Evolutionary conservation across 2,113 vertebrate species (phyloP), one percentile per base, ranked within the genome.

Genomic region (Xiphophorus hellerii): DNA sequence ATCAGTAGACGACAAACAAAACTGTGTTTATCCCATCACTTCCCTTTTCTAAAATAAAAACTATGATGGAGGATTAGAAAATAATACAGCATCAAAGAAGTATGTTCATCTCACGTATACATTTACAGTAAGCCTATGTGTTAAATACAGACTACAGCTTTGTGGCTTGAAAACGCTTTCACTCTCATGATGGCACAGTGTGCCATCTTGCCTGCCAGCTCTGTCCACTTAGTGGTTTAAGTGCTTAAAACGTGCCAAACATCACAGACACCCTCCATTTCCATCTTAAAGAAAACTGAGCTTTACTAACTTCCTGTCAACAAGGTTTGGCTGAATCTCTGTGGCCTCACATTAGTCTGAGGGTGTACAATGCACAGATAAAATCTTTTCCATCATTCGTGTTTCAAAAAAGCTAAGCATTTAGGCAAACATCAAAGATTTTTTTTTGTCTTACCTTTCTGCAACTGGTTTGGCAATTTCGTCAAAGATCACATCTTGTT

Each of bases 401-500:
- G 20, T 51, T 17, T 30, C 7, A 2, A 37, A 31, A 71, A 42
- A 1, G n/a, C 11, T 2, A 14, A 5, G 28, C 1, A 30, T 25
- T 61, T 12, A 69, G 58, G 5, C 3, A 51, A 64, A 67, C 14
- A 17, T 10, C 35, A 3, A 37, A 12, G 9, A 20, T 12, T 22
- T 9, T 22, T 10, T 54, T 25, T 54, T 33, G 44, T 85, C 93
- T 74, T 95, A 99, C 98, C 96, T 97, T 93, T 99, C 97, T 71
- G 96, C 96, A 62, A 99, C 98, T 71, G 98, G 97, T 83, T 96
- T 98, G 82, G 96, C 97, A 86, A 99, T 95, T 73, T 72, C 88
- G 84, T 97, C 95, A 91, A 99, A 99, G 87, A 99, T 83, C 27
- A 95, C 95, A 60, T 98, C 98, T 93, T 99, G 98, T 84, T 96